These are phyloP conservation scores for Xenotilapia flavipinnis DNA, from an alignment of 2,113 vertebrate genomes.

Conservation along the genomic window DNA sequence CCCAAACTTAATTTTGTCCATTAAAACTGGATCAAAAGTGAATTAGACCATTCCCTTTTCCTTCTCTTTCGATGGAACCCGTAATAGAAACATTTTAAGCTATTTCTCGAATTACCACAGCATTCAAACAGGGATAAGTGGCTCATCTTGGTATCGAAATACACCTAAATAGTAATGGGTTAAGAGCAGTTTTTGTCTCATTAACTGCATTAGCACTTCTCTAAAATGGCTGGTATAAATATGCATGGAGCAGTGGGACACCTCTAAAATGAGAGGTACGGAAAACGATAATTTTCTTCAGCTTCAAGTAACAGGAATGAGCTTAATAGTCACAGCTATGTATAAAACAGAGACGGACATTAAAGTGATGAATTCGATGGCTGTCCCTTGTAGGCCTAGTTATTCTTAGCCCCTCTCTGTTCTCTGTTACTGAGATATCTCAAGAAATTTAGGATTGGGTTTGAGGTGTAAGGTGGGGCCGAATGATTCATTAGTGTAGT, in stretches of 20 bases:
- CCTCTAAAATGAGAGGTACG: conserved; percentile 56
- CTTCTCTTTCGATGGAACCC: conserved; percentile 25
- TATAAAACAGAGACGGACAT: not conserved
- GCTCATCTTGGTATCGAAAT: conserved; percentile 66
- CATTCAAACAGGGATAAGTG: conserved; percentile 72
- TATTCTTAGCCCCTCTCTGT: not conserved
- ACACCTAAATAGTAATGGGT: conserved; percentile 62
- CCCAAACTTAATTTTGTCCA: not conserved
- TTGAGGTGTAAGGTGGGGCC: not conserved
- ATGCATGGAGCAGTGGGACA: conserved; percentile 55
- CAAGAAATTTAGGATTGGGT: not conserved
- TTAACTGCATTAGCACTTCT: conserved; percentile 73
- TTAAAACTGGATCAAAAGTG: not conserved
- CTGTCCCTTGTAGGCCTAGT: not conserved
- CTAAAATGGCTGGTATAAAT: conserved; percentile 64
- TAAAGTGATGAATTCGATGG: not conserved
- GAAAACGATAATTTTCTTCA: conserved; percentile 22
- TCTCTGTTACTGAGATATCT: not conserved
- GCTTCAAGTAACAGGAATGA: not conserved
- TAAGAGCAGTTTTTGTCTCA: conserved; percentile 68
- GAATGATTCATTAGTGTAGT: not conserved
- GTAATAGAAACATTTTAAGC: conserved; percentile 60
- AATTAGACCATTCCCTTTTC: not conserved
- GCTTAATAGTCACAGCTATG: not conserved
- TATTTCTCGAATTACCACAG: conserved; percentile 32